A percentile compares a stretch with the other conserved stretches of the same genome.
Evolutionary conservation across 2,797 vertebrate species (phyloP).

Genomic region (Octomys mimax): DNA sequence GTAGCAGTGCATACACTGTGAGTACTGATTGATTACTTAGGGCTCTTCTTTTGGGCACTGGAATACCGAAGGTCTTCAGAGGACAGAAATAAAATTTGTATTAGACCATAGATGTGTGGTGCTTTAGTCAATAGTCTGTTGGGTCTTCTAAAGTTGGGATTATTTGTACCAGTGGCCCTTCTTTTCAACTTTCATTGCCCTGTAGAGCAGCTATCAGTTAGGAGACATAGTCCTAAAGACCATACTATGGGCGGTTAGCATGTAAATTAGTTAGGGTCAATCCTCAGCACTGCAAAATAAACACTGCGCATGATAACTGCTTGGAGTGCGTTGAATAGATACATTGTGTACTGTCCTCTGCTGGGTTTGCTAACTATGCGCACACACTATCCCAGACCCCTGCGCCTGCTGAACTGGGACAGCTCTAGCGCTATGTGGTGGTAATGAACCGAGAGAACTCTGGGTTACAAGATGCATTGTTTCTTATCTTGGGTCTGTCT

Average conservation of each 20-base stretch:
- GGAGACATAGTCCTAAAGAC: not conserved
- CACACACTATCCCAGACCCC: accelerated
- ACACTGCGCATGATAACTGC: not conserved
- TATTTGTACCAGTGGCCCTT: not conserved
- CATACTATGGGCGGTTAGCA: not conserved
- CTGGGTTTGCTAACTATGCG: not conserved
- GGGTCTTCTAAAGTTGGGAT: not conserved
- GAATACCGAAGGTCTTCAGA: not conserved
- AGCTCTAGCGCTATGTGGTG: not conserved
- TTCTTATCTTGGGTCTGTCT: not conserved
- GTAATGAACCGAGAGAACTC: not conserved
- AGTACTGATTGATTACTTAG: not conserved
- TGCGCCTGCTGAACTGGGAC: not conserved
- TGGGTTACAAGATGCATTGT: not conserved
- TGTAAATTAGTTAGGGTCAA: not conserved
- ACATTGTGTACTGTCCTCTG: not conserved
- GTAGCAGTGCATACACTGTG: not conserved
- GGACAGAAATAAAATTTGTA: not conserved
- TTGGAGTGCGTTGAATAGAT: not conserved
- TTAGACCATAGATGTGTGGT: not conserved
- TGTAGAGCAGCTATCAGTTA: not conserved
- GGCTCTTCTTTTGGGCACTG: not conserved
- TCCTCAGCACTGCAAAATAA: not conserved
- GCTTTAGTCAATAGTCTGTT: not conserved
- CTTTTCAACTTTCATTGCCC: not conserved